phyloP scores from a whole-genome alignment of 2,113 vertebrate species.

The Tursiops truncatus region DNA sequence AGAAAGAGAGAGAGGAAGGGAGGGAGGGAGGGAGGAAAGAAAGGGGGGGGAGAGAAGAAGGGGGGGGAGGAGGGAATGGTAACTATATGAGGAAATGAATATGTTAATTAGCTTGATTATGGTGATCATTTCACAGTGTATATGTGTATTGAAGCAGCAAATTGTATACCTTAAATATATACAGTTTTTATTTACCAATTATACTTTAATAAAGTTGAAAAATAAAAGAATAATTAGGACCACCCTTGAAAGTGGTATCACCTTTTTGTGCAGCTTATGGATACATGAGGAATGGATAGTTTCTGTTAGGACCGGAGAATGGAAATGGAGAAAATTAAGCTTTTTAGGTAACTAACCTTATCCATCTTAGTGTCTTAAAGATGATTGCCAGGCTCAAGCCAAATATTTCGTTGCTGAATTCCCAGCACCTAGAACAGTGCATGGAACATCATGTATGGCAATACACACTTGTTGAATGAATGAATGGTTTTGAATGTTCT shows the following conservation, averaged over 20 bases:
- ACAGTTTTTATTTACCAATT: not conserved
- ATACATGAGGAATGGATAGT: not conserved
- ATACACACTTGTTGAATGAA: not conserved
- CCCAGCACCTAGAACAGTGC: not conserved
- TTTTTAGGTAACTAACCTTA: not conserved
- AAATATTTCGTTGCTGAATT: not conserved
- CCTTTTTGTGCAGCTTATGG: not conserved
- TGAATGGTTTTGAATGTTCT: not conserved
- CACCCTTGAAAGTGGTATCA: not conserved
- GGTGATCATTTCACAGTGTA: not conserved
- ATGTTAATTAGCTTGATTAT: not conserved
- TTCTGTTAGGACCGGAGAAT: not conserved
- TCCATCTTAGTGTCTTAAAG: not conserved
- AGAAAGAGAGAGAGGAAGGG: not conserved
- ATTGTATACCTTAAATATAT: not conserved
- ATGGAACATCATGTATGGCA: not conserved
- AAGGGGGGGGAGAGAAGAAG: not conserved
- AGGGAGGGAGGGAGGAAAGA: too few relatives aligned
- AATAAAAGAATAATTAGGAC: not conserved
- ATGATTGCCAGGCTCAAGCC: not conserved
- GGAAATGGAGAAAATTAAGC: not conserved
- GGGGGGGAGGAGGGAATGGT: not conserved
- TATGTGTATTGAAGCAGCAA: not conserved
- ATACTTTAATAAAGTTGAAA: not conserved
- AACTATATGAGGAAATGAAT: not conserved